phyloP scores from a whole-genome alignment of 1,140 invertebrate genomes.

The Drosophila ambigua region DNA sequence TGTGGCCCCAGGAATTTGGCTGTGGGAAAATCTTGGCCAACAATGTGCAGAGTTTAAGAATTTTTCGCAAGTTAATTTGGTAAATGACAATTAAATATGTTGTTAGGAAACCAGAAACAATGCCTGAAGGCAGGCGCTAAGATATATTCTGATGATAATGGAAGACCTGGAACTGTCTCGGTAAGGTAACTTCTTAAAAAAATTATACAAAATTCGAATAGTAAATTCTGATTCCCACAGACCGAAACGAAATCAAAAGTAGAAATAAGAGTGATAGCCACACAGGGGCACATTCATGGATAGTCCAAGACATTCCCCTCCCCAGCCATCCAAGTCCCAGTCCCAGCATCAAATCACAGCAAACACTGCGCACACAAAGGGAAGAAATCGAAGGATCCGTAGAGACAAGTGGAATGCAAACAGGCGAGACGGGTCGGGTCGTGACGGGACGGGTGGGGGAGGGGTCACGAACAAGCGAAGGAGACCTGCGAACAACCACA shows the following conservation, averaged over 20 bases:
- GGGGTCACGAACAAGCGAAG: neutral
- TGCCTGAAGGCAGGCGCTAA: slow-evolving; percentile 1
- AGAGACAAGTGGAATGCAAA: slow-evolving; percentile 77
- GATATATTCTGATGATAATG: neutral
- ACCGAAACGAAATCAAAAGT: slow-evolving; percentile 67
- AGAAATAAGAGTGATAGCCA: slow-evolving; percentile 75
- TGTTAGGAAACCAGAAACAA: slow-evolving; percentile 11
- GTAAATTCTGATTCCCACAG: slow-evolving; percentile 51
- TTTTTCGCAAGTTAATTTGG: slow-evolving; percentile 66
- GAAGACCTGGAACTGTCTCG: neutral
- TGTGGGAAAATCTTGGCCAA: slow-evolving; percentile 66
- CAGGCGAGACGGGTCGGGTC: slow-evolving; percentile 24
- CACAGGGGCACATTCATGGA: slow-evolving; percentile 15
- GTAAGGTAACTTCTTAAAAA: neutral
- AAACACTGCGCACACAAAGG: slow-evolving; percentile 46
- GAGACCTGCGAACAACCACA: slow-evolving; percentile 64
- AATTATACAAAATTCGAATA: neutral
- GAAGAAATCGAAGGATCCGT: slow-evolving; percentile 57
- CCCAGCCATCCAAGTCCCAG: slow-evolving; percentile 11
- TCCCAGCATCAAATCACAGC: slow-evolving; percentile 76
- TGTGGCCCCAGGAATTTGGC: slow-evolving; percentile 49
- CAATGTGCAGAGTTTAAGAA: slow-evolving; percentile 18
- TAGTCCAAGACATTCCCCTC: slow-evolving; percentile 18
- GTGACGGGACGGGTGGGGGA: slow-evolving; percentile 10
- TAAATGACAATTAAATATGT: slow-evolving; percentile 63